These are phyloP conservation scores for Cerceris rybyensis DNA, from an alignment of 2,888 invertebrate genomes.

Conservation along the genomic window DNA sequence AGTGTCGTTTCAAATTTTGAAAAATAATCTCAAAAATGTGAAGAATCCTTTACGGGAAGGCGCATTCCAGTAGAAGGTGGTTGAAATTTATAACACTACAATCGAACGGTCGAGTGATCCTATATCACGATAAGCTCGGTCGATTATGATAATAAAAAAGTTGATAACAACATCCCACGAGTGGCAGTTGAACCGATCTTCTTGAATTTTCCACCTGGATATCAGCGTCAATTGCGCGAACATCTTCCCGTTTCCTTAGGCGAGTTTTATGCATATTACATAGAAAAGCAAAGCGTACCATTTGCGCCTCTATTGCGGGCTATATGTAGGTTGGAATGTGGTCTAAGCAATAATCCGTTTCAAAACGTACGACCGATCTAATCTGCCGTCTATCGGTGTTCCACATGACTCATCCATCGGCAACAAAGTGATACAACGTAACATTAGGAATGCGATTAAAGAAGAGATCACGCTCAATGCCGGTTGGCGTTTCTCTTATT, in stretches of 20 bases:
- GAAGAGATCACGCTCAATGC: constrained; percentile 28
- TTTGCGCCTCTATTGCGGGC: constrained; percentile 59
- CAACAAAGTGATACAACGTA: constrained; percentile 43
- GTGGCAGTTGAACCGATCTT: constrained; percentile 12
- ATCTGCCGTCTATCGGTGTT: constrained; percentile 36
- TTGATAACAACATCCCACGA: constrained; percentile 28
- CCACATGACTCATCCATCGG: constrained; percentile 35
- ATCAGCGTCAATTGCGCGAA: constrained; percentile 11
- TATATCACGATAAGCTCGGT: constrained; percentile 10
- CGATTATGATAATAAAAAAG: constrained; percentile 7
- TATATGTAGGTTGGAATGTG: constrained; percentile 54
- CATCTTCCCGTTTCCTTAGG: constrained; percentile 1
- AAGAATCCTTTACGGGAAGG: constrained; percentile 24
- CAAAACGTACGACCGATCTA: constrained; percentile 46
- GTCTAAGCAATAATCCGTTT: constrained; percentile 50
- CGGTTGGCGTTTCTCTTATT: constrained; percentile 3
- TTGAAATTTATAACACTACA: constrained; percentile 24
- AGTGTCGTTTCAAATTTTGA: constrained; percentile 4
- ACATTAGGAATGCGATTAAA: constrained; percentile 28
- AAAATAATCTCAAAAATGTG: background rate
- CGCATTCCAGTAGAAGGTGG: background rate
- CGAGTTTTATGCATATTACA: constrained; percentile 30
- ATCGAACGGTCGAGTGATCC: background rate
- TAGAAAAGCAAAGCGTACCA: constrained; percentile 37
- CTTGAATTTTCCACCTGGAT: background rate